Evolutionary conservation across 2,888 invertebrate species (phyloP).

Genomic region (Fragum whitleyi): DNA sequence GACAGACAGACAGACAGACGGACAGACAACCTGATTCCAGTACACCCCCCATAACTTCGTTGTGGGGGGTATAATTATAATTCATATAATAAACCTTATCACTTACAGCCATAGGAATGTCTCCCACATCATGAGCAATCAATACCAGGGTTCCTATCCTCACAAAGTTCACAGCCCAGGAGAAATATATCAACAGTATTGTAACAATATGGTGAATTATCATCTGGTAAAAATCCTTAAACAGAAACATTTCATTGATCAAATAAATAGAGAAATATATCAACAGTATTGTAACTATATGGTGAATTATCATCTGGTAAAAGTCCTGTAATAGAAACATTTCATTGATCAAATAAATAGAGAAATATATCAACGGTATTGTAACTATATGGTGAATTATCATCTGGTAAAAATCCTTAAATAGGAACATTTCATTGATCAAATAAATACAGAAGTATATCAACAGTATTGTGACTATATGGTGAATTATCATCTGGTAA

Average conservation of each 20-base stretch:
- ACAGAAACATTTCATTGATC: too few relatives aligned
- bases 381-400: constrained; percentile 98
- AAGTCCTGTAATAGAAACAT: constrained; percentile 90
- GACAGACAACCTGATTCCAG: too few relatives aligned
- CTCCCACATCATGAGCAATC: constrained; percentile 85
- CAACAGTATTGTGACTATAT: constrained; percentile 95
- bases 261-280: constrained; percentile 91
- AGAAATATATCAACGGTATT: constrained; percentile 94
- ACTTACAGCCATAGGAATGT: constrained; percentile 85
- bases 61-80: too few relatives aligned
- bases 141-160: constrained; percentile 94
- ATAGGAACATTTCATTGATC: too few relatives aligned
- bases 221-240: constrained; percentile 95
- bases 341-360: constrained; percentile 85
- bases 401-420: constrained; percentile 95
- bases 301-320: constrained; percentile 99
- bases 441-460: constrained; percentile 91
- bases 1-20: too few relatives aligned
- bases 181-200: constrained; percentile 94
- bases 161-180: constrained; percentile 97
- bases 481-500: constrained; percentile 99
- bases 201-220: constrained; percentile 98
- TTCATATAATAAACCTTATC: constrained; percentile 26
- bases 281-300: constrained; percentile 95
- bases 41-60: too few relatives aligned